A percentile compares a stretch with the other conserved stretches of the same genome.
Conservation (phyloP, 2,797 vertebrate genomes). For the Xiphorhynchus erythropygius region DNA sequence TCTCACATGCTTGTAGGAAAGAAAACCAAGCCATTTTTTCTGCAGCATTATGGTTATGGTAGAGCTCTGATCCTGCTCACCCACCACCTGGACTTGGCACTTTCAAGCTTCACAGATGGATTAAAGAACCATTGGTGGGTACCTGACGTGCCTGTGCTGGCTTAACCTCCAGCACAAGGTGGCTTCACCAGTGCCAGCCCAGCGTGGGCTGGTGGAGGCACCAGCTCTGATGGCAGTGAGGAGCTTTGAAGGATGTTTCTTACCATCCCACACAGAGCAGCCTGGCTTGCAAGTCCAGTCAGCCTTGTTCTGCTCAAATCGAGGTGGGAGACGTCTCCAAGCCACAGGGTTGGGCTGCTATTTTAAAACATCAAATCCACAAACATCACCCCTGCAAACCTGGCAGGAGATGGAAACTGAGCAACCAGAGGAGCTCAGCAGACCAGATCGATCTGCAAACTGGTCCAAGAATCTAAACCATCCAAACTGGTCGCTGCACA, state of each 20-base stretch:
- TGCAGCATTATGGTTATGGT: rapidly evolving
- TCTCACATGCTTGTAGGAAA: neutral
- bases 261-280: neutral
- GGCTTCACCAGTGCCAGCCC: neutral
- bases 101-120: neutral
- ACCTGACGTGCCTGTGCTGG: neutral
- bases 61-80: neutral
- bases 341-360: neutral
- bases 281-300: rapidly evolving
- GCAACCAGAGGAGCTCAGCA: neutral
- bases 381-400: neutral
- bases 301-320: neutral
- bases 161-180: neutral
- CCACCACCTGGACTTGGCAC: neutral
- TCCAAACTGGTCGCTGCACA: neutral
- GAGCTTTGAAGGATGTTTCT: neutral
- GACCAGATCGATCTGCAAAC: neutral
- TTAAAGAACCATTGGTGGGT: neutral
- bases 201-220: neutral
- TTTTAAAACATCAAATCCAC: neutral
- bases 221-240: neutral
- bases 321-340: neutral
- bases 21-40: neutral
- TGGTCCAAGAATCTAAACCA: neutral
- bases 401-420: neutral